phyloP scores from a whole-genome alignment of 2,113 vertebrate species.

The Phrynocephalus versicolor region DNA sequence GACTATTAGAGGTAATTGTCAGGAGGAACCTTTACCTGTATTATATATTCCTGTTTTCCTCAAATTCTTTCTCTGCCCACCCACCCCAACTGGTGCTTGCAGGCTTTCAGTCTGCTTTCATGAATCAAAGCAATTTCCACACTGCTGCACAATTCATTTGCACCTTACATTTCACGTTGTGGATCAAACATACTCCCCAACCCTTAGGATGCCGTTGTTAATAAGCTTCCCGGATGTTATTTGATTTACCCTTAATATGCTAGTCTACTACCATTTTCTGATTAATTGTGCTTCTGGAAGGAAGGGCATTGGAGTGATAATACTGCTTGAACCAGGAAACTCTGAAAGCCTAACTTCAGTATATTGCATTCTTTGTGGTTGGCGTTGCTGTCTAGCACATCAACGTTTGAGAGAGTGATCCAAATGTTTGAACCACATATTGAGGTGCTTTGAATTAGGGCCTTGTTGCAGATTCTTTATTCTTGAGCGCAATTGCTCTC shows the following conservation, averaged over 20 bases:
- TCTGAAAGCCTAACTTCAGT: not conserved
- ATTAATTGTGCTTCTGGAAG: conserved; percentile 1
- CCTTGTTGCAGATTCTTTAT: not conserved
- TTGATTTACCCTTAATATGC: not conserved
- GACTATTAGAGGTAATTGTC: no score
- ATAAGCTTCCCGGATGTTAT: conserved; percentile 11
- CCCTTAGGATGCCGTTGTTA: not conserved
- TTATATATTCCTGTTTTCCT: conserved; percentile 1
- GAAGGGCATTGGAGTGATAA: not conserved
- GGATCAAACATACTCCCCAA: conserved; percentile 1
- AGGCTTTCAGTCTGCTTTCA: not conserved
- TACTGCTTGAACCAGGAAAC: conserved; percentile 2
- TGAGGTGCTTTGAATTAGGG: not conserved
- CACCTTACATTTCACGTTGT: not conserved
- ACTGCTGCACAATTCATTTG: conserved; percentile 13
- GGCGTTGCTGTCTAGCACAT: not conserved
- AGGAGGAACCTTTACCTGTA: no score
- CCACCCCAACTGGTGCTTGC: not conserved
- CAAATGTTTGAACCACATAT: not conserved
- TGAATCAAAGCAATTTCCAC: conserved; percentile 16
- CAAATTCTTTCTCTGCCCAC: not conserved
- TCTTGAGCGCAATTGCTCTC: not conserved
- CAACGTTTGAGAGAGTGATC: not conserved
- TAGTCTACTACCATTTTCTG: conserved; percentile 25
- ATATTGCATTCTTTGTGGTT: not conserved